Evolutionary conservation across 2,113 vertebrate species (phyloP).

Genomic region (Gymnogyps californianus): DNA sequence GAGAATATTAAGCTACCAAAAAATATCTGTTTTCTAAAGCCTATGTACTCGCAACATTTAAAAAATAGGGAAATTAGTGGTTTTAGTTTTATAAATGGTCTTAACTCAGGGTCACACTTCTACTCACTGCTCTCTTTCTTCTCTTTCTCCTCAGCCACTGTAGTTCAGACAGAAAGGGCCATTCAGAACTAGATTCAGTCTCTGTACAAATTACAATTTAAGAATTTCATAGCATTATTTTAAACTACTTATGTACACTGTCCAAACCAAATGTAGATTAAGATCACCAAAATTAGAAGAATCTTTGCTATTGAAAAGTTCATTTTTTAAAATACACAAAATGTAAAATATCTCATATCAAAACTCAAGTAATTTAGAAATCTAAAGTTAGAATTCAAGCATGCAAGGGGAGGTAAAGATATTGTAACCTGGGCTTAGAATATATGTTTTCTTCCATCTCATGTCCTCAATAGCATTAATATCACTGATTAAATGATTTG

Average conservation of each 20-base stretch:
- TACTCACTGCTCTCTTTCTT: constrained; percentile 89
- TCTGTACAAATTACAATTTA: constrained; percentile 68
- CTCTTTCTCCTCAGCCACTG: constrained; percentile 87
- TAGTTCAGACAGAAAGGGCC: constrained; percentile 80
- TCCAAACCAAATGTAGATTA: neutral
- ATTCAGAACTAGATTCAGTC: constrained; percentile 73
- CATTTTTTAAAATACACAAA: neutral
- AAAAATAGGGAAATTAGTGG: neutral
- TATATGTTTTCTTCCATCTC: neutral
- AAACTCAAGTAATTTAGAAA: neutral
- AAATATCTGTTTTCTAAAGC: neutral
- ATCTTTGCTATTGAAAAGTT: neutral
- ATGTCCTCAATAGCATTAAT: neutral
- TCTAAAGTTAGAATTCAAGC: neutral
- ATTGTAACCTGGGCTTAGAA: neutral
- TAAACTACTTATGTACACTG: neutral
- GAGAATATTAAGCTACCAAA: neutral
- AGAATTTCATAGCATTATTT: neutral
- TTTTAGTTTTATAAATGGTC: neutral
- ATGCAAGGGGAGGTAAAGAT: neutral
- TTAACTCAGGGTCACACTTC: neutral
- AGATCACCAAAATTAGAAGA: neutral
- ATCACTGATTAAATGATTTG: neutral
- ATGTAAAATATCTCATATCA: neutral
- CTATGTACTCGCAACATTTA: neutral